Evolutionary conservation across 1,140 invertebrate species (phyloP), one percentile per base, ranked within the genome.

Genomic region (Diachasma alloeum): DNA sequence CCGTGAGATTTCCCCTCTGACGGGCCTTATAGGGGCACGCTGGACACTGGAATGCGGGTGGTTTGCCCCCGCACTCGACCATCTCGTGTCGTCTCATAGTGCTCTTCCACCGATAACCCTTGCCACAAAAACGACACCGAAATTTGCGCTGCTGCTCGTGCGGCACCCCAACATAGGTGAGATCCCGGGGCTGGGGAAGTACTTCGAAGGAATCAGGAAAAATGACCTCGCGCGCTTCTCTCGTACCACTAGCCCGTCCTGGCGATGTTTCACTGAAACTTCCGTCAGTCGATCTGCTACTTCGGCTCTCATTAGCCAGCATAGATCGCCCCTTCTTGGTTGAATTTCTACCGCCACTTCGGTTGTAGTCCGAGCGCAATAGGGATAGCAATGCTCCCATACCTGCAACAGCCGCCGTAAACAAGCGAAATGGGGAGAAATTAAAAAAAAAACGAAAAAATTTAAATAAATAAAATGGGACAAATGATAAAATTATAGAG

Each of bases 11-110:
- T 77, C 94, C 94, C 4, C 94, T 91, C 83, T 96, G 94, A 81
- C 95, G 94, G 31, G 94, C 94, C 78, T 92, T 93, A 89, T 95
- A 95, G 1, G 93, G 91, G 87, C 95, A 96, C 81, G 95, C 92
- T 0, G 95, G 94, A 80, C 95, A 96, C 31, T 94, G 93, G 87
- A 96, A 95, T 59, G 93, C 92, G 0, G 94, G 94, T 76, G 94
- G 93, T 84, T 96, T 95, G 72, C 95, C 95, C n/a, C 95, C 95
- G 87, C 95, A 97, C 87, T 96, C 95, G 77, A 96, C 95, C 86
- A 93, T 94, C 85, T 96, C 94, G 87, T 97, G 95, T 8, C 94
- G 91, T 0, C 94, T 91, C 91, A 95, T 91, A 72, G 94, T 95
- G 15, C 94, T 95, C 85, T 95, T 95, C 94, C 94, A 95, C 80